phyloP scores from a whole-genome alignment of 2,797 vertebrate species.

The Mormyrus hasselquistii region DNA sequence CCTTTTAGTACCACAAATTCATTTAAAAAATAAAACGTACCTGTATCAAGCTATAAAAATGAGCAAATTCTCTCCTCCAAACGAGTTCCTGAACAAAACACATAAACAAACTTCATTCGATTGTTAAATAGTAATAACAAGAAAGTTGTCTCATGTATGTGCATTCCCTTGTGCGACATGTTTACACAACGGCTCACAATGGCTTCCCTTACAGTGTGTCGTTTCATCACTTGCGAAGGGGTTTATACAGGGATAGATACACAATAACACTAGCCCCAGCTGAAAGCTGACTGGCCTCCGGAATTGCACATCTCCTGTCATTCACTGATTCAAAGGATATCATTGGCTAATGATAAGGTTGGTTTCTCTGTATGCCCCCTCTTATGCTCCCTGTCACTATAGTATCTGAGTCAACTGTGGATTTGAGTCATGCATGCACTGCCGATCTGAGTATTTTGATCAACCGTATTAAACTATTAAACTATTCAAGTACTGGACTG shows the following conservation, averaged over 20 bases:
- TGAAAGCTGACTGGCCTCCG: not conserved
- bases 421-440: not conserved
- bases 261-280: not conserved
- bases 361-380: not conserved
- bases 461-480: not conserved
- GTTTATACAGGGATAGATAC: not conserved
- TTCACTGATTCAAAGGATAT: not conserved
- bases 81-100: conserved; percentile 73
- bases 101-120: conserved; percentile 20
- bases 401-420: not conserved
- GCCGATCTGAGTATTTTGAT: not conserved
- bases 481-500: not conserved
- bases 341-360: not conserved
- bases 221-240: not conserved
- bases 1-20: not conserved
- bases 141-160: not conserved
- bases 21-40: conserved; percentile 48
- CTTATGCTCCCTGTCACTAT: not conserved
- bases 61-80: conserved; percentile 50
- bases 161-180: not conserved
- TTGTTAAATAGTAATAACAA: not conserved
- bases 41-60: conserved; percentile 63
- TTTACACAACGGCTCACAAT: not conserved
- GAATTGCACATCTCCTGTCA: not conserved
- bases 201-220: not conserved